Base-by-base conservation (phyloP, 2,113 vertebrate genomes). In the Tetraodon nigroviridis region DNA sequence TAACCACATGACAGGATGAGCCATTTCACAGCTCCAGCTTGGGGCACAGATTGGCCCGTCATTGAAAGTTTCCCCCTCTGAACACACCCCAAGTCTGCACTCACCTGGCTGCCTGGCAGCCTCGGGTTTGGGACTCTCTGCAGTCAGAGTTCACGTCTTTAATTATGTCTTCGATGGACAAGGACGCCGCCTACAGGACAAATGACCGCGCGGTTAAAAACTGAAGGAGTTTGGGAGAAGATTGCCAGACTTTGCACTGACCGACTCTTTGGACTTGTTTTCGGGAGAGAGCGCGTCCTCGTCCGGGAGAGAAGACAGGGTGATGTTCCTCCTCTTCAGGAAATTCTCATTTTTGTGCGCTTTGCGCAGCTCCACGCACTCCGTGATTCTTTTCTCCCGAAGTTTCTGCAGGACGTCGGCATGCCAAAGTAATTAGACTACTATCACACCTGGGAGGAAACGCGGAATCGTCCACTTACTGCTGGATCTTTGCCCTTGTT, bases 31-130 rank as follows among this genome's bases (percentile, higher is more conserved):
- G 10, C 29, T 32, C 29, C 29, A 32, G 6, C 8, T 32, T 10
- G 11, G 32, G 1, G 32, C 4, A 37, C 32, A 37, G 7, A 12
- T 11, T 37, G 32, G 11, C 32, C 1, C 8, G 29, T 32, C 29
- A 32, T 24, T 24, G 3, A 24, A 27, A 27, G 24, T 4, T 44
- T 42, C 41, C 6, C 15, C 41, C 42, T 3, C 15, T 44, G 24
- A 27, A 27, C 4, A 13, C 4, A 46, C 44, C 44, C n/a, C 17
- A 1, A 5, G 8, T 3, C 6, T 2, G 17, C 19, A 5, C 75
- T 68, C 91, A 97, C 96, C 96, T 94, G 83, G 89, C 71, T n/a
- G 89, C 89, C 73, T 93, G 92, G 4, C 93, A 92, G 0, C 95
- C 94, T 41, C 86, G 71, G 40, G 90, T 86, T 71, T 92, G 91